Conservation (phyloP, 2,888 invertebrate species). For the Troides aeacus region DNA sequence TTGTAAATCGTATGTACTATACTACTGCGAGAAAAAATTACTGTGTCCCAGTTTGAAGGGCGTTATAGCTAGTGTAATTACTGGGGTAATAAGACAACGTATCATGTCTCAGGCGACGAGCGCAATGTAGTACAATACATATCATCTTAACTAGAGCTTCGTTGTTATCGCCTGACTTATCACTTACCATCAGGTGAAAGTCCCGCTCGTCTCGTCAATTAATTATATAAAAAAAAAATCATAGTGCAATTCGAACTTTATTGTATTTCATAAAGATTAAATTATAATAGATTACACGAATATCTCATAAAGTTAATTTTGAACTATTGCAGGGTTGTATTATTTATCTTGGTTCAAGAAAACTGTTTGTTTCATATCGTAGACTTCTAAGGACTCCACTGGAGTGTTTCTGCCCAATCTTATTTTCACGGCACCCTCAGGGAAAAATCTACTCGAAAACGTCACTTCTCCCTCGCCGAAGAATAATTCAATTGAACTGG, state of each 20-base stretch:
- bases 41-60: too few species aligned
- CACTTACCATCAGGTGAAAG: too few species aligned
- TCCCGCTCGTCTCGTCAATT: too few species aligned
- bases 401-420: constrained; percentile 16
- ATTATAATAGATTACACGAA: background rate
- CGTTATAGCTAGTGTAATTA: too few species aligned
- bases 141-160: too few species aligned
- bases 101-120: too few species aligned
- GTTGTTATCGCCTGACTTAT: too few species aligned
- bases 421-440: constrained; percentile 32
- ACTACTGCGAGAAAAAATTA: too few species aligned
- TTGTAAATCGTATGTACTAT: too few species aligned
- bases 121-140: too few species aligned
- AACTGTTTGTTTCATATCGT: constrained; percentile 21
- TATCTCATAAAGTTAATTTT: background rate
- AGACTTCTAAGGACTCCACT: constrained; percentile 16
- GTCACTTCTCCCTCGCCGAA: constrained; percentile 40
- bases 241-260: background rate
- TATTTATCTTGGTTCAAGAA: constrained; percentile 2
- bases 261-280: background rate
- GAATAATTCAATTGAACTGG: constrained; percentile 40
- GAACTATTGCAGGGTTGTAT: background rate
- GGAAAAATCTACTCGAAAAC: constrained; percentile 40
- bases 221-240: too few species aligned
- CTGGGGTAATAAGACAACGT: too few species aligned